Conservation (phyloP, 2,113 vertebrate species). For the Rhinogobius similis region DNA sequence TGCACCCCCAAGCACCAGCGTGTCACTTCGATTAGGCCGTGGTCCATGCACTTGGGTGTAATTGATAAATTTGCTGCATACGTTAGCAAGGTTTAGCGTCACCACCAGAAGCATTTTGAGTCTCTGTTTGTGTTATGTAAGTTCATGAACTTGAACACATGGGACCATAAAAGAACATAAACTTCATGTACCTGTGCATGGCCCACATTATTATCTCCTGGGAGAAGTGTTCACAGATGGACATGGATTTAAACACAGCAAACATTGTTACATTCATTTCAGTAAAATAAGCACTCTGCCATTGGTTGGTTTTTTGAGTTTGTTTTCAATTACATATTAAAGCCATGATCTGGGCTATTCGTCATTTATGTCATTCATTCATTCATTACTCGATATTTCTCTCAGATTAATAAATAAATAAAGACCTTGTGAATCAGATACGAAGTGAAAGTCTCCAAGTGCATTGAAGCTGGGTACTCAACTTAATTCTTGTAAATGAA, state of each 20-base stretch:
- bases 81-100: conserved; percentile 16
- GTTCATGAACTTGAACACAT: conserved; percentile 17
- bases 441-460: too few species aligned
- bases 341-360: too few species aligned
- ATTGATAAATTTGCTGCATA: conserved; percentile 37
- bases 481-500: too few species aligned
- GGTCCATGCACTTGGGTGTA: neutral
- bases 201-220: conserved; percentile 16
- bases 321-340: too few species aligned
- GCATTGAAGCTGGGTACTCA: too few species aligned
- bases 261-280: neutral
- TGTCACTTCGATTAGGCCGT: neutral
- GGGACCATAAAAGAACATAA: conserved; percentile 11
- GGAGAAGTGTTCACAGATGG: conserved; percentile 34
- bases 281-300: too few species aligned
- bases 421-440: too few species aligned
- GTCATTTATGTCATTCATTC: too few species aligned
- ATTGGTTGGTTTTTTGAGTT: too few species aligned
- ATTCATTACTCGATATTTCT: too few species aligned
- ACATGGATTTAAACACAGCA: conserved; percentile 4
- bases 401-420: too few species aligned
- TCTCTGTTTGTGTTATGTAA: conserved; percentile 43
- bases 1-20: conserved; percentile 15
- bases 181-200: conserved; percentile 14
- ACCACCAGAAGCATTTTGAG: conserved; percentile 39